Evolutionary conservation across 2,113 vertebrate species (phyloP).

Genomic region (Glaucomys volans): DNA sequence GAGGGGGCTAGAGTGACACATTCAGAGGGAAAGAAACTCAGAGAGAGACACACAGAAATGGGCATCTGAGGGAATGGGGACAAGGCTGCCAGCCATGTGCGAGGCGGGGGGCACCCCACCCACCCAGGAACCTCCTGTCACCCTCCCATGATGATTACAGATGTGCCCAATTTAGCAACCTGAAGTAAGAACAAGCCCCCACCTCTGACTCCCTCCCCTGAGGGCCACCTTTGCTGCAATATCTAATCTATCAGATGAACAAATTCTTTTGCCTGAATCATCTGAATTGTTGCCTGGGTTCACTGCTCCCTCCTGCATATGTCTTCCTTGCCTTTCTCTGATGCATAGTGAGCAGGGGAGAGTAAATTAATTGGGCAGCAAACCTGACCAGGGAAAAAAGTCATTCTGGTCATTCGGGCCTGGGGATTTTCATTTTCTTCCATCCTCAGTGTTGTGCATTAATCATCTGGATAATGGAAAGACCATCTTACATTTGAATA

Average conservation of each 20-base stretch:
- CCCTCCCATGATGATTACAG: fast-evolving
- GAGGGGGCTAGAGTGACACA: not conserved
- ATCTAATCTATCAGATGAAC: not conserved
- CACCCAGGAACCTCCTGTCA: fast-evolving
- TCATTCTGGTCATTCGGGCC: not conserved
- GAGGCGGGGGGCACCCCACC: too few species aligned
- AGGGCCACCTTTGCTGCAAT: not conserved
- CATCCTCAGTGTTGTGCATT: not conserved
- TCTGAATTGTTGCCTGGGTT: not conserved
- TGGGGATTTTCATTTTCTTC: not conserved
- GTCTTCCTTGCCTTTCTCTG: not conserved
- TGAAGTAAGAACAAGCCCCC: not conserved
- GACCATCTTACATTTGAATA: not conserved
- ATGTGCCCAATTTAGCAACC: not conserved
- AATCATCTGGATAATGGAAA: not conserved
- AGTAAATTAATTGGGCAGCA: constrained; percentile 46
- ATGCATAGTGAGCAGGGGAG: not conserved
- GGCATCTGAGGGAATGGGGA: not conserved
- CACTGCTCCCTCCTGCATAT: not conserved
- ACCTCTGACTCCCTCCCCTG: too few species aligned
- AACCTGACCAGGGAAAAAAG: constrained; percentile 11
- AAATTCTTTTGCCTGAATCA: not conserved
- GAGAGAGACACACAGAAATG: not conserved
- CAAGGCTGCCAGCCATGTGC: not conserved
- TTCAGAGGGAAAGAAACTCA: not conserved